Percentiles rank a stretch among this genome's conserved stretches.
These are phyloP conservation scores for Venusia cambrica DNA, from an alignment of 2,888 invertebrate genomes.

Conservation along the genomic window DNA sequence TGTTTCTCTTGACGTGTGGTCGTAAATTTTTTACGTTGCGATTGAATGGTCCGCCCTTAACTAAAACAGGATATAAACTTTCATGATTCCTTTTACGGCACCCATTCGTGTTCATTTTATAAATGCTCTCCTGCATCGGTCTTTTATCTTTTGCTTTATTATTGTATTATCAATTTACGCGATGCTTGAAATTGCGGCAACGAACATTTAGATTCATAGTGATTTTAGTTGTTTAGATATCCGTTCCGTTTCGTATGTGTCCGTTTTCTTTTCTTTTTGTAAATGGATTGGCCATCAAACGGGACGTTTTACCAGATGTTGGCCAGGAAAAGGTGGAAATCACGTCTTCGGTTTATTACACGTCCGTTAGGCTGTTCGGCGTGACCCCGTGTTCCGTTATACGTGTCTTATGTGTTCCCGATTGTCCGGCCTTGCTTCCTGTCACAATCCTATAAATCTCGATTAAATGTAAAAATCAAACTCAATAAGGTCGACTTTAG, in stretches of 20 bases:
- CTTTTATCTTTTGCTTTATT: slow-evolving; percentile 48
- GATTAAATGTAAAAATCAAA: slow-evolving; percentile 25
- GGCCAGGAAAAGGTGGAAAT: slow-evolving; percentile 53
- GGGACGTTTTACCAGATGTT: slow-evolving; percentile 47
- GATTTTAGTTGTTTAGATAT: slow-evolving; percentile 13
- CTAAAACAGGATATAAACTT: slow-evolving; percentile 78
- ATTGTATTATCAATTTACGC: slow-evolving; percentile 33
- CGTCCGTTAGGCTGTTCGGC: slow-evolving; percentile 58
- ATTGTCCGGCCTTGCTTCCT: slow-evolving; percentile 37
- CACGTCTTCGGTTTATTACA: slow-evolving; percentile 75
- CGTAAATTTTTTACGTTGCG: slow-evolving; percentile 76
- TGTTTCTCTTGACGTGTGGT: slow-evolving; percentile 77
- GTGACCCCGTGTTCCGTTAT: slow-evolving; percentile 56
- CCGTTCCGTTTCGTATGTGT: slow-evolving; percentile 22
- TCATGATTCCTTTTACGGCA: slow-evolving; percentile 74
- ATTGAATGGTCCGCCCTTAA: slow-evolving; percentile 76
- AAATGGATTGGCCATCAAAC: slow-evolving; percentile 36
- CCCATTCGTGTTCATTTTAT: slow-evolving; percentile 76
- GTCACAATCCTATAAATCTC: slow-evolving; percentile 16
- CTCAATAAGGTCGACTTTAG: no score
- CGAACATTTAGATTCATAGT: no score
- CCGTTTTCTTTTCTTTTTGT: slow-evolving; percentile 36
- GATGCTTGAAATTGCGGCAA: slow-evolving; percentile 14
- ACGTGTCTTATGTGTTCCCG: slow-evolving; percentile 69
- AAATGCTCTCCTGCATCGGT: slow-evolving; percentile 57